phyloP scores from a whole-genome alignment of 2,888 invertebrate species.

The Linnaemya vulpina region DNA sequence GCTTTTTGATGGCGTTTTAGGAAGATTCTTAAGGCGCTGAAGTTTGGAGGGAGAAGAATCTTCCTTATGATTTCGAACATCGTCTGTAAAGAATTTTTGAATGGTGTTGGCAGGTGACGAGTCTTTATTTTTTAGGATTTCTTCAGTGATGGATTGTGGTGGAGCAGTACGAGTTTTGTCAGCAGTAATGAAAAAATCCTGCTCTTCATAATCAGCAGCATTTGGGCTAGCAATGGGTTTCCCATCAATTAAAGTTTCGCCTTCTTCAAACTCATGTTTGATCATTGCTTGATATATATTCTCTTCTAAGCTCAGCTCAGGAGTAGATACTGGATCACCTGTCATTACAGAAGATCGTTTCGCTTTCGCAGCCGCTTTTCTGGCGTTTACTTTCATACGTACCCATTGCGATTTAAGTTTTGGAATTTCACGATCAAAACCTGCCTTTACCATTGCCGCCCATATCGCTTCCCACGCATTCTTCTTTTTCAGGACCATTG shows the following conservation, averaged over 20 bases:
- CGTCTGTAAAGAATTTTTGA: neutral
- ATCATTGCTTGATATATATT: constrained; percentile 5
- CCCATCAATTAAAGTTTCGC: constrained; percentile 27
- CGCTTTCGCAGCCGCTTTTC: constrained; percentile 34
- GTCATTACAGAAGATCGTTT: constrained; percentile 7
- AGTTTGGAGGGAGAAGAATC: constrained; percentile 10
- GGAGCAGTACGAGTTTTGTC: neutral
- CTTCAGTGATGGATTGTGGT: neutral
- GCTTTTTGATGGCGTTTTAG: constrained; percentile 22
- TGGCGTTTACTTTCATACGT: constrained; percentile 42
- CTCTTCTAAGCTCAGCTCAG: constrained; percentile 33
- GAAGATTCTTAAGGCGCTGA: constrained; percentile 13
- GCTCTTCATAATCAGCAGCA: neutral
- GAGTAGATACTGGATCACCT: neutral
- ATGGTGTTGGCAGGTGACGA: neutral
- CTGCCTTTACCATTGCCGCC: constrained; percentile 4
- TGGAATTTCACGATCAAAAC: constrained; percentile 20
- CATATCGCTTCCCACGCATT: constrained; percentile 27
- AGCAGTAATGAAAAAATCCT: neutral
- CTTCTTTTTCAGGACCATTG: constrained; percentile 14
- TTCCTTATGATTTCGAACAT: constrained; percentile 19
- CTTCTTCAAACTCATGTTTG: constrained; percentile 29
- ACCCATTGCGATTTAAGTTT: constrained; percentile 46
- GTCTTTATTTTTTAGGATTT: neutral
- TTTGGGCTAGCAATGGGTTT: constrained; percentile 16